Conservation (phyloP, 1,140 invertebrate species). For the Tribolium castaneum region DNA sequence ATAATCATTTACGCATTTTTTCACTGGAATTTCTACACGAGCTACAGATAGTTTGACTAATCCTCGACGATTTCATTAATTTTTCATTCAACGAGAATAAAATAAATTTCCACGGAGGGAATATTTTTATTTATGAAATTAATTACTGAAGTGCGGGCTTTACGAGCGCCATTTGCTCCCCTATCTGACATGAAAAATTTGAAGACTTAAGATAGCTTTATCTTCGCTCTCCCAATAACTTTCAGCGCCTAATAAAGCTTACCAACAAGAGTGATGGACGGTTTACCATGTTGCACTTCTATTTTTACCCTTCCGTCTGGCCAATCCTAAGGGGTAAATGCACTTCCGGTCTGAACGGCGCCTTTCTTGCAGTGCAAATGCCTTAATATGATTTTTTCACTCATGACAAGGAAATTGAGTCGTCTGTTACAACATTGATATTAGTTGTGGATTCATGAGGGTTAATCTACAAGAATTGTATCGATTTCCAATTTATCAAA, state of each 20-base stretch:
- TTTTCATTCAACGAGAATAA: background rate
- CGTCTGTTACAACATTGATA: background rate
- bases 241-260: background rate
- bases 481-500: conserved; percentile 28
- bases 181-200: background rate
- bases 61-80: background rate
- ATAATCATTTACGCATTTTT: no score
- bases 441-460: background rate
- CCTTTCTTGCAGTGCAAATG: conserved; percentile 4
- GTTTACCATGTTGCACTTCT: conserved; percentile 25
- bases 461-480: background rate
- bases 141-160: background rate
- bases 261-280: background rate
- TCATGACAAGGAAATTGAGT: background rate
- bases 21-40: no score
- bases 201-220: background rate
- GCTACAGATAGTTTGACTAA: no score
- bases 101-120: background rate
- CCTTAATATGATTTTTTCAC: background rate
- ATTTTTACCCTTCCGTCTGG: conserved; percentile 29
- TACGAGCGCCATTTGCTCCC: background rate
- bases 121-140: background rate
- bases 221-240: background rate
- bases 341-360: conserved; percentile 18
- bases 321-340: conserved; percentile 20